Conservation (phyloP, 2,888 invertebrate species). For the Erebia palarica region DNA sequence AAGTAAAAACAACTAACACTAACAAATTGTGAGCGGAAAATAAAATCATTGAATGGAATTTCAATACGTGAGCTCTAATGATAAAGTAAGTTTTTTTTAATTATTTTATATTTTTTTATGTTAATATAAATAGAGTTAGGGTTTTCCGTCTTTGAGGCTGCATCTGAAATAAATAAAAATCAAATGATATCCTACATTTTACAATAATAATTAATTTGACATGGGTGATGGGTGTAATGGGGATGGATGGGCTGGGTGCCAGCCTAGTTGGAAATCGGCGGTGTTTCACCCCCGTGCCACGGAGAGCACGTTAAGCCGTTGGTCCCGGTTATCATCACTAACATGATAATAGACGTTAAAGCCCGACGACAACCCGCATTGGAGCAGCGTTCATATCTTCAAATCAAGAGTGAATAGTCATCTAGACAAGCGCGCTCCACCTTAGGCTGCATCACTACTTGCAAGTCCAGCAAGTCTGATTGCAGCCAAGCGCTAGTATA, state of each 20-base stretch:
- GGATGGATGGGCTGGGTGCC: not conserved
- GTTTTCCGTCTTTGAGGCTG: not conserved
- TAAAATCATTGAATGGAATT: not conserved
- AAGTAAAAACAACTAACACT: not conserved
- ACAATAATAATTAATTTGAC: not conserved
- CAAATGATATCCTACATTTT: not conserved
- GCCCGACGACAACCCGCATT: no score
- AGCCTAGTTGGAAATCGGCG: no score
- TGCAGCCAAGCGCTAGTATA: no score
- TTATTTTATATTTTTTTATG: not conserved
- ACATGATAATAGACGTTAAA: no score
- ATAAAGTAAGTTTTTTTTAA: not conserved
- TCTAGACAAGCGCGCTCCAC: no score
- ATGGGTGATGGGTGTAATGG: not conserved
- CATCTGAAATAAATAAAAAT: constrained; percentile 1
- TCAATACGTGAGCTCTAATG: not conserved
- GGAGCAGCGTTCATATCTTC: no score
- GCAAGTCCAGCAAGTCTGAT: no score
- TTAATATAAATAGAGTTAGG: not conserved
- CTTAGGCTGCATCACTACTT: no score
- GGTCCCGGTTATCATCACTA: no score
- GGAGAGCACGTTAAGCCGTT: no score
- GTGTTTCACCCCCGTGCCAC: no score
- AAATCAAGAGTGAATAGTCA: no score
- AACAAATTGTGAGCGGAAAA: not conserved